phyloP scores from a whole-genome alignment of 2,113 vertebrate species.

The Marmota flaviventris region DNA sequence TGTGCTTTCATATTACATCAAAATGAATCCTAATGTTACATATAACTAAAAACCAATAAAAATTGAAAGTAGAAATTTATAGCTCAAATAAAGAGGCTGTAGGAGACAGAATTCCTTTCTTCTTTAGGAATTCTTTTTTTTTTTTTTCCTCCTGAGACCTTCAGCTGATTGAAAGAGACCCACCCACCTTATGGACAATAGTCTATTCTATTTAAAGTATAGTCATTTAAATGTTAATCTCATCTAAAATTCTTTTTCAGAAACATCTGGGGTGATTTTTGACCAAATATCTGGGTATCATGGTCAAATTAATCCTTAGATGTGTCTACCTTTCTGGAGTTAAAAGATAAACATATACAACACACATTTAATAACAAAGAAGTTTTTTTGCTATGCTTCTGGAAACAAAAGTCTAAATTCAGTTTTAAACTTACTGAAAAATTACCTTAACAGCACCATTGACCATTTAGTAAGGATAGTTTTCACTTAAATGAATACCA shows the following conservation, averaged over 20 bases:
- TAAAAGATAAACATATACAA: background rate
- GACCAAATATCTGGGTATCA: no score
- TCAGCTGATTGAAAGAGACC: background rate
- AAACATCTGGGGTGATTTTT: background rate
- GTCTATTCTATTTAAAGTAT: background rate
- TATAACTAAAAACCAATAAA: no score
- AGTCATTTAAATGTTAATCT: slow-evolving; percentile 26
- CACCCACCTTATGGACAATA: background rate
- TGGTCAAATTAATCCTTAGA: background rate
- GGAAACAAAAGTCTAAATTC: background rate
- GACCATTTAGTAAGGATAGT: background rate
- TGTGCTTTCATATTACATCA: no score
- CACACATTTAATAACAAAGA: background rate
- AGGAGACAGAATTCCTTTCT: background rate
- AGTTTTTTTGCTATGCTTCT: background rate
- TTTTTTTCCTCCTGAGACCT: background rate
- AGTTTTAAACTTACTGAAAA: slow-evolving; percentile 37
- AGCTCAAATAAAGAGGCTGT: background rate
- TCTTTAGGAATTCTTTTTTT: background rate
- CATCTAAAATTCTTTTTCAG: background rate
- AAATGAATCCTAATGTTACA: no score
- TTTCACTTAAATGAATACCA: background rate
- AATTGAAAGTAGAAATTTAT: no score
- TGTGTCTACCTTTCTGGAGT: background rate
- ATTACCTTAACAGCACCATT: background rate